Evolutionary conservation across 2,113 vertebrate species (phyloP), one percentile per base, ranked within the genome.

Genomic region (Sceloporus tristichus): DNA sequence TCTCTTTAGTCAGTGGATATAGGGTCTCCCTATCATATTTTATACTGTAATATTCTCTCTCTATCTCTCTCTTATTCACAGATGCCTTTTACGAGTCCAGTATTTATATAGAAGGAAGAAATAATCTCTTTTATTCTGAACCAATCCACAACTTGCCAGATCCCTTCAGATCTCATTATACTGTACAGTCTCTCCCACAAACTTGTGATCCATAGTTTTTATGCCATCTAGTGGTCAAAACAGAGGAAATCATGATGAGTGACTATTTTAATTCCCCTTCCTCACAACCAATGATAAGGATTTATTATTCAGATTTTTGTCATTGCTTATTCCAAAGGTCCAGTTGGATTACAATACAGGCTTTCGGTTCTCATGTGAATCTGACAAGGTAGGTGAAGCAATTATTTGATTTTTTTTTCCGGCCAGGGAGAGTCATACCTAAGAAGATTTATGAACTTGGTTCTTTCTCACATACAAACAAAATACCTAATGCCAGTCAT

Each of bases 221-320:
- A 92, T 95, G 94, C 94, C 94, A 96, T 65, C 95, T 95, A 90
- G 81, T 95, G 95, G 95, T 89, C 89, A 90, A 40, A 91, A 71
- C 4, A 23, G 59, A 62, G 92, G 83, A 91, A 59, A 3, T 48
- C 42, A 9, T 29, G 40, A 42, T 19, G 23, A n/a, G 3, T 81
- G 78, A 90, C 87, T 23, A 78, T 56, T 88, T 73, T 87, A 80
- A 79, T 27, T 87, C 9, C 23, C 48, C 0, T 11, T n/a, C 9
- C 23, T 40, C 0, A 9, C 53, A 62, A 59, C 65, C 74, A 25
- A 1, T 4, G 29, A 6, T 13, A 2, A 14, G 0, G 21, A 16
- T 54, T 25, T 54, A 59, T 76, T 71, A 14, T 86, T 86, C 75
- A 34, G 9, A 23, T 79, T 34, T 79, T 11, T 13, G 25, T 79